Evolutionary conservation across 2,888 invertebrate species (phyloP).

Genomic region (Mystacides longicornis): DNA sequence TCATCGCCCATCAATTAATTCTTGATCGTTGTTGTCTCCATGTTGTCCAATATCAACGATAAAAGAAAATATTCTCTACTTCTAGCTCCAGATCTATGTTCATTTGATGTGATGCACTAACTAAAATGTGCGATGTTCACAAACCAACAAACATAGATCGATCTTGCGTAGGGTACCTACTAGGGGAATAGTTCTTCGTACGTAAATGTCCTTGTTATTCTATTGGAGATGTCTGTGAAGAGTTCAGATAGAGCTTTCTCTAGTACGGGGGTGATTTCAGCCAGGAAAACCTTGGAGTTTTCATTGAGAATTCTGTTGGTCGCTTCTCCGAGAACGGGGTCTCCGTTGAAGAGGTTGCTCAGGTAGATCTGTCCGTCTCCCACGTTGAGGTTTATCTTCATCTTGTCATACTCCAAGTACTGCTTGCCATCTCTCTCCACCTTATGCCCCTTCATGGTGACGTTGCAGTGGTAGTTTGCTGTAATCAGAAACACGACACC

Average conservation of each 20-base stretch:
- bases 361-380: slow-evolving; percentile 54
- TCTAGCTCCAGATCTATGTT: too few relatives aligned
- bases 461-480: slow-evolving; percentile 60
- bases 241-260: slow-evolving; percentile 56
- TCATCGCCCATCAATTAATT: too few relatives aligned
- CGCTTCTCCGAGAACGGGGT: slow-evolving; percentile 56
- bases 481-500: slow-evolving; percentile 30
- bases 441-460: slow-evolving; percentile 55
- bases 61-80: too few relatives aligned
- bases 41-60: too few relatives aligned
- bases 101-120: too few relatives aligned
- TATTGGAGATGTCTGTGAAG: slow-evolving; percentile 63
- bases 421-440: slow-evolving; percentile 49
- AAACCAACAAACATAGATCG: too few relatives aligned
- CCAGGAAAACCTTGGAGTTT: slow-evolving; percentile 58
- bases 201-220: slow-evolving; percentile 59
- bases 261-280: slow-evolving; percentile 59
- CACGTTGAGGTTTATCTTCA: slow-evolving; percentile 53
- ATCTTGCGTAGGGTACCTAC: too few relatives aligned
- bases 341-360: slow-evolving; percentile 60
- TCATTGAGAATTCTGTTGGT: slow-evolving; percentile 61
- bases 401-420: slow-evolving; percentile 56
- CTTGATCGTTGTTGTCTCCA: too few relatives aligned
- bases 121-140: too few relatives aligned
- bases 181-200: slow-evolving; percentile 63